A percentile compares a stretch with the other conserved stretches of the same genome.
Evolutionary conservation across 2,888 invertebrate genomes (phyloP).

Genomic region (Choreutis nemorana): DNA sequence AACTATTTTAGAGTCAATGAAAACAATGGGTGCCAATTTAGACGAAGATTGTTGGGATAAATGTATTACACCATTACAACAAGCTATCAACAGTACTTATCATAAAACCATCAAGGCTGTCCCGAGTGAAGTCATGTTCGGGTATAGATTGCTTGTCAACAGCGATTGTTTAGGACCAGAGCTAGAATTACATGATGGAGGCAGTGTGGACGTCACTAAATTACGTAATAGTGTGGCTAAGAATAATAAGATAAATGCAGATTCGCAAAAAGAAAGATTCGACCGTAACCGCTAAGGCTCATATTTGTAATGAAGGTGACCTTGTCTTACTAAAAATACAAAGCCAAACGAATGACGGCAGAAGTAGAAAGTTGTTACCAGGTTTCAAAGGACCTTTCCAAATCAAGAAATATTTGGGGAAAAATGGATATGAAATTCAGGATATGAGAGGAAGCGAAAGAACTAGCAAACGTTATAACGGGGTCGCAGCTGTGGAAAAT

Average conservation of each 20-base stretch:
- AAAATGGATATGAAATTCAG: too few species aligned
- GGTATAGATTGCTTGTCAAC: constrained; percentile 10
- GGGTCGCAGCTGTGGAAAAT: too few species aligned
- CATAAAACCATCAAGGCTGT: constrained; percentile 15
- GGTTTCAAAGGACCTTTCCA: constrained; percentile 13
- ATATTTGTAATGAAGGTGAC: constrained; percentile 1
- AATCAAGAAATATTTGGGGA: too few species aligned
- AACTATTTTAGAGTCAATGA: constrained; percentile 17
- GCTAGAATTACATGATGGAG: constrained; percentile 4
- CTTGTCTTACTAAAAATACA: constrained; percentile 5
- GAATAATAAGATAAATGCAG: constrained; percentile 3
- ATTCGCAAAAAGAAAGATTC: constrained; percentile 3
- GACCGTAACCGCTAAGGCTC: background rate
- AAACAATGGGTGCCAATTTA: constrained; percentile 13
- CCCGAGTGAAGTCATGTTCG: constrained; percentile 17
- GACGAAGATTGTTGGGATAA: constrained; percentile 18
- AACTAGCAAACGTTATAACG: too few species aligned
- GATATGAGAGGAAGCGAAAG: too few species aligned
- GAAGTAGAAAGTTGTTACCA: constrained; percentile 12
- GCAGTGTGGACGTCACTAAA: background rate
- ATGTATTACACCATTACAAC: constrained; percentile 15
- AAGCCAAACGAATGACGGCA: constrained; percentile 4
- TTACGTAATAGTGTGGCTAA: constrained; percentile 1
- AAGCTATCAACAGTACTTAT: constrained; percentile 18
- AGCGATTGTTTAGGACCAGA: constrained; percentile 8